Conservation (phyloP, 2,797 vertebrate genomes). For the Rhabdomys pumilio region DNA sequence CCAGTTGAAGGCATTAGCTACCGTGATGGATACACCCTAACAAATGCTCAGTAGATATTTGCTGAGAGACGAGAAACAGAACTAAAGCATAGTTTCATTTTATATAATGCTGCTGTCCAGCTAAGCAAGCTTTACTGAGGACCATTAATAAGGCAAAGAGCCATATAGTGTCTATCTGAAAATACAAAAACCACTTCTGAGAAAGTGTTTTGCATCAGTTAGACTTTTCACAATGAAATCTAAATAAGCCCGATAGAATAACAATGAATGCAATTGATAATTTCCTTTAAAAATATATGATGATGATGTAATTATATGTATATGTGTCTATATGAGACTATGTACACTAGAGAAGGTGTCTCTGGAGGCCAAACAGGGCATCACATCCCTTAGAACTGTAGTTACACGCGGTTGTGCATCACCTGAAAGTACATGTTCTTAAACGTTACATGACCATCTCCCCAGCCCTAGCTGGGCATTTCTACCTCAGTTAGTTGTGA, state of each 20-base stretch:
- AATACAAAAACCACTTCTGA: background rate
- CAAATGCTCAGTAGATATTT: background rate
- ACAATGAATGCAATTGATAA: background rate
- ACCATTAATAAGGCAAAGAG: background rate
- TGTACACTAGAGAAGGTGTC: too few relatives aligned
- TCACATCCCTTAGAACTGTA: background rate
- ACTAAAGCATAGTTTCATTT: constrained; percentile 23
- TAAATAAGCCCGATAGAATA: background rate
- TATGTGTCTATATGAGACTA: background rate
- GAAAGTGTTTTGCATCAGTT: background rate
- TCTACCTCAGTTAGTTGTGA: background rate
- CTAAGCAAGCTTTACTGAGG: background rate
- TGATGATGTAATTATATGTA: background rate
- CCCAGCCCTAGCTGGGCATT: background rate
- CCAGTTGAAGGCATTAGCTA: background rate
- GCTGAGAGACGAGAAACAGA: background rate
- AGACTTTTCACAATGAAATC: background rate
- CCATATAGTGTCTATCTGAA: background rate
- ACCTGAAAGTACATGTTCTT: too few relatives aligned
- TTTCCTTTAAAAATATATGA: background rate
- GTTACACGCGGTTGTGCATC: background rate
- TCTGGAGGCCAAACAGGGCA: background rate
- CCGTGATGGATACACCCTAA: background rate
- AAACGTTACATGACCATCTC: background rate
- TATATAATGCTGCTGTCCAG: background rate